A percentile compares a stretch with the other conserved stretches of the same genome.
Conservation (phyloP, 2,113 vertebrate species). For the Thinocorus orbignyianus region DNA sequence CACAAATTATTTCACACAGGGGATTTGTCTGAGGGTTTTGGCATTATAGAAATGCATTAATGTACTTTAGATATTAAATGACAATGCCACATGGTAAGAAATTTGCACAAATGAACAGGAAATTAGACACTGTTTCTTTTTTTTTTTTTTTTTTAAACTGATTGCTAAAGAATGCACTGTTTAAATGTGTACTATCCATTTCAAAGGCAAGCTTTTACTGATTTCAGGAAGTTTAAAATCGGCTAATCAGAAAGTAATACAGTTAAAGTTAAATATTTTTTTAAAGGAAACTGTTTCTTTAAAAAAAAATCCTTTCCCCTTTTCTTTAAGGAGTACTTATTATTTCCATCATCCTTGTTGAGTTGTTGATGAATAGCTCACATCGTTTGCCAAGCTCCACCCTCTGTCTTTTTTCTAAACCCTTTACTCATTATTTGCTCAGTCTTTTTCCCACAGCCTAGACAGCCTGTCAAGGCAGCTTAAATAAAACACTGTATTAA, state of each 20-base stretch:
- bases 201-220: conserved; percentile 66
- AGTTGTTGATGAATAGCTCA: conserved; percentile 80
- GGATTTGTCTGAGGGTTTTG: conserved; percentile 69
- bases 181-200: conserved; percentile 68
- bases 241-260: conserved; percentile 62
- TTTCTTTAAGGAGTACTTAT: conserved; percentile 75
- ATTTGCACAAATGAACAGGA: conserved; percentile 70
- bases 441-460: conserved; percentile 87
- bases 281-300: conserved; percentile 71
- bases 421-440: conserved; percentile 83
- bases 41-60: conserved; percentile 67
- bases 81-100: conserved; percentile 76
- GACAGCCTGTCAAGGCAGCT: conserved; percentile 88
- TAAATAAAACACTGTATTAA: conserved; percentile 93
- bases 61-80: conserved; percentile 77
- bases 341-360: conserved; percentile 78
- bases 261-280: conserved; percentile 66
- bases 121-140: conserved; percentile 72
- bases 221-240: conserved; percentile 76
- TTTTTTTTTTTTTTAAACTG: conserved; percentile 66
- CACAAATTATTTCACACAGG: conserved; percentile 72
- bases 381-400: conserved; percentile 80
- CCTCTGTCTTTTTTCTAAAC: conserved; percentile 77
- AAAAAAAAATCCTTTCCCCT: conserved; percentile 62
- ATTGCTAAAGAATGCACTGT: conserved; percentile 65